Conservation (phyloP, 2,113 vertebrate genomes). For the Antechinus stuartii region DNA sequence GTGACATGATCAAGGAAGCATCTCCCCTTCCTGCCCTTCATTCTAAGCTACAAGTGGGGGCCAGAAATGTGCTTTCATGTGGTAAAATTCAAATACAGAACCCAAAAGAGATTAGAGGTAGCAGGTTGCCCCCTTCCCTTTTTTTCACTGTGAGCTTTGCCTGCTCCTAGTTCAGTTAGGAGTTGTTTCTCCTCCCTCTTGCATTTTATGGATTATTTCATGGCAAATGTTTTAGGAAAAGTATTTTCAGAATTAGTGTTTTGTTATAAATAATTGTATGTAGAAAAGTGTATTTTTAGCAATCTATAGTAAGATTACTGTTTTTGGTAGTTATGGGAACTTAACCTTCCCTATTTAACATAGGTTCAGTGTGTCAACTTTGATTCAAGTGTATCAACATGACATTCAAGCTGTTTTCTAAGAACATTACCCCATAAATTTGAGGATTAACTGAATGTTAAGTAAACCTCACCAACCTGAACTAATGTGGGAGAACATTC, state of each 20-base stretch:
- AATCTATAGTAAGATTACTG: neutral
- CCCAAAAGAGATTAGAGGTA: neutral
- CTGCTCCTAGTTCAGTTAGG: neutral
- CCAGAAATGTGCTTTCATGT: neutral
- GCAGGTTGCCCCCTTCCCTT: neutral
- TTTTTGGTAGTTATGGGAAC: neutral
- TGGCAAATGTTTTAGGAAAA: neutral
- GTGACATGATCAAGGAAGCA: neutral
- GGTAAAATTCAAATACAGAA: neutral
- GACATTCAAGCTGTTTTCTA: neutral
- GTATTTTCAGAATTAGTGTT: neutral
- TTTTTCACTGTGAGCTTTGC: neutral
- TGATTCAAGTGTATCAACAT: neutral
- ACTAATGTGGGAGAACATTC: neutral
- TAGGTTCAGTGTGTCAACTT: neutral
- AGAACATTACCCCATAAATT: neutral
- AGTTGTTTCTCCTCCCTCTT: neutral
- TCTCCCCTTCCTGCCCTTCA: too few relatives aligned
- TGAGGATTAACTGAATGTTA: neutral
- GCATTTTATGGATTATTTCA: neutral
- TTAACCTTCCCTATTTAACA: neutral
- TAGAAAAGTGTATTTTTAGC: neutral
- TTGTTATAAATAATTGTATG: neutral
- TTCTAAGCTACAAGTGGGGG: neutral
- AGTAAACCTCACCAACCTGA: neutral